Evolutionary conservation across 2,888 invertebrate genomes (phyloP).

Genomic region (Scaptomyza polygonia): DNA sequence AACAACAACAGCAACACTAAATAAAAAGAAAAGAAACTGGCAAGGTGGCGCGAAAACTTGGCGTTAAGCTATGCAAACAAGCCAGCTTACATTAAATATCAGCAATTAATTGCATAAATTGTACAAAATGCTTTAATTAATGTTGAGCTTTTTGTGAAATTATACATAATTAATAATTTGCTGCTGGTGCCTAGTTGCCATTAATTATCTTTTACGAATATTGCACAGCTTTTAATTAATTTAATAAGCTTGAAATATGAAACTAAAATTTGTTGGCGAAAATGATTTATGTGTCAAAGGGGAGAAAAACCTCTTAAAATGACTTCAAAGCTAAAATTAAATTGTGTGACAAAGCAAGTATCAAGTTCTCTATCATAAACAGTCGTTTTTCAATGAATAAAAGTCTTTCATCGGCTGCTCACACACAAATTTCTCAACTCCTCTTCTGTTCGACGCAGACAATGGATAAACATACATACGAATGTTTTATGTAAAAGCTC

Average conservation of each 20-base stretch:
- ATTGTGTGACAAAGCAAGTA: neutral
- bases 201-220: slow-evolving; percentile 42
- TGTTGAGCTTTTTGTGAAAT: slow-evolving; percentile 38
- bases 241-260: slow-evolving; percentile 44
- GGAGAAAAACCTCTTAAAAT: too few species aligned
- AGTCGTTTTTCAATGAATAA: neutral
- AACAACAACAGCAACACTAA: neutral
- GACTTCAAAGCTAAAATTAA: too few species aligned
- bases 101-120: slow-evolving; percentile 56
- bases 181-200: slow-evolving; percentile 4
- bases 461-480: too few species aligned
- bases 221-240: slow-evolving; percentile 27
- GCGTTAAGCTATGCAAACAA: slow-evolving; percentile 8
- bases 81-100: slow-evolving; percentile 34
- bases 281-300: too few species aligned
- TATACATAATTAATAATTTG: slow-evolving; percentile 56
- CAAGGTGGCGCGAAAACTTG: neutral
- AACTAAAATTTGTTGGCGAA: slow-evolving; percentile 4
- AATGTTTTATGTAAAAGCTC: neutral
- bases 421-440: neutral
- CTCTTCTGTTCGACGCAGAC: neutral
- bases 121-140: slow-evolving; percentile 56
- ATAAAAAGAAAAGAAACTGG: neutral
- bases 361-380: neutral
- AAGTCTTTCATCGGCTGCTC: neutral